Conservation (phyloP, 2,888 invertebrate genomes). For the Synanthedon tipuliformis region DNA sequence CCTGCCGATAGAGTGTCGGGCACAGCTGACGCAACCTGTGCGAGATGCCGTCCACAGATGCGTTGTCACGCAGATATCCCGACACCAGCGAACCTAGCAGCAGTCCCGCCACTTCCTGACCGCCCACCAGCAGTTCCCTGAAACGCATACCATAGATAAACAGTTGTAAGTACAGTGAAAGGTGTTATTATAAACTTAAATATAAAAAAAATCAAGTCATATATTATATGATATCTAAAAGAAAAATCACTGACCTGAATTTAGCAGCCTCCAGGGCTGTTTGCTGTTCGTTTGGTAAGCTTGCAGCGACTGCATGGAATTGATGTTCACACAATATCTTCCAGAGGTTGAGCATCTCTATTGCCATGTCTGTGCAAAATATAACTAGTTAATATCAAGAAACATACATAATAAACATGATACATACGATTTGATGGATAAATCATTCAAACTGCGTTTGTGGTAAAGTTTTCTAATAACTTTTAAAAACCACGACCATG, state of each 20-base stretch:
- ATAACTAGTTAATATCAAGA: too few relatives aligned
- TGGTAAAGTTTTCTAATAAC: too few relatives aligned
- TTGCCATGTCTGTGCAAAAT: slow-evolving; percentile 70
- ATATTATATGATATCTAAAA: neutral
- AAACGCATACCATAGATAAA: neutral
- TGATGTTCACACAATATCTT: slow-evolving; percentile 93
- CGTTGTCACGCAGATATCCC: slow-evolving; percentile 94
- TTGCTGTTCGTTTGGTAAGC: slow-evolving; percentile 76
- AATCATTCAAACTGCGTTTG: too few relatives aligned
- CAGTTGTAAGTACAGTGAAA: too few relatives aligned
- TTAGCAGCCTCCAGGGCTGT: slow-evolving; percentile 72
- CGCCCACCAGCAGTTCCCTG: slow-evolving; percentile 81
- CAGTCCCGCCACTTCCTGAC: slow-evolving; percentile 74
- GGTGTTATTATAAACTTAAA: too few relatives aligned
- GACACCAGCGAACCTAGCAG: slow-evolving; percentile 89
- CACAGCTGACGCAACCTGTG: slow-evolving; percentile 88
- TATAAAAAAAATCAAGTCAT: neutral
- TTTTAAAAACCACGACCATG: too few relatives aligned
- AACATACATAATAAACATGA: too few relatives aligned
- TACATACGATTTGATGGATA: too few relatives aligned
- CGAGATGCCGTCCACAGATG: slow-evolving; percentile 93
- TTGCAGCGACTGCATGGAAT: slow-evolving; percentile 81
- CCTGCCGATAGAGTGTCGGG: slow-evolving; percentile 91
- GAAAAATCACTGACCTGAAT: slow-evolving; percentile 47
- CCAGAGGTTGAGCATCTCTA: slow-evolving; percentile 94